Evolutionary conservation across 1,140 invertebrate genomes (phyloP), one percentile per base, ranked within the genome.

Genomic region (Epicauta chinensis): DNA sequence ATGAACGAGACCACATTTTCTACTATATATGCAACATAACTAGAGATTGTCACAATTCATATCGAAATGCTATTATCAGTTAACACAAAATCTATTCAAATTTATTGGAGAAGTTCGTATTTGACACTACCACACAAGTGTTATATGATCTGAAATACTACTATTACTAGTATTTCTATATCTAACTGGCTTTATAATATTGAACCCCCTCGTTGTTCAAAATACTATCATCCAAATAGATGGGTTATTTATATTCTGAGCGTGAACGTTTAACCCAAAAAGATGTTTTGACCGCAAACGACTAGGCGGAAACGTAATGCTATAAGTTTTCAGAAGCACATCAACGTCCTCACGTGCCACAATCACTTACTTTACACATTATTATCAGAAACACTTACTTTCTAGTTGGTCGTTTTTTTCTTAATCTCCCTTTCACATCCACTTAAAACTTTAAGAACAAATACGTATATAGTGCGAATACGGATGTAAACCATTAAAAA

Each of bases 201-300:
- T 23, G 23, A 7, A 23, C 23, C 23, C 4, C 23, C 23, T 5
- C 7, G 4, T 23, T 23, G 23, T 23, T 23, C 23, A 23, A 23
- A 23, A 23, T 46, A 35, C 44, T 46, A 47, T 47, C 45, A 37
- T 47, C 45, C 45, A 37, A 37, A 47, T 47, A 47, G 45, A 47
- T 47, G 45, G 45, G 45, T 38, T 47, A 47, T 47, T 47, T 47
- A 47, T 47, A 47, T 47, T 47, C 45, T 38, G 45, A 34, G 38
- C 45, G 45, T 47, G 45, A 47, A 37, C 45, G 45, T 47, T 47
- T 47, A 47, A 47, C 45, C 45, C 34, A 47, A 47, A 47, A 47
- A 47, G 45, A 47, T 47, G 45, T 47, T 47, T 47, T 47, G 45
- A 47, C 45, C 45, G 45, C 45, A 47, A 47, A 47, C 45, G 45